Conservation (phyloP, 1,140 invertebrate genomes). For the Hyles vespertilio region DNA sequence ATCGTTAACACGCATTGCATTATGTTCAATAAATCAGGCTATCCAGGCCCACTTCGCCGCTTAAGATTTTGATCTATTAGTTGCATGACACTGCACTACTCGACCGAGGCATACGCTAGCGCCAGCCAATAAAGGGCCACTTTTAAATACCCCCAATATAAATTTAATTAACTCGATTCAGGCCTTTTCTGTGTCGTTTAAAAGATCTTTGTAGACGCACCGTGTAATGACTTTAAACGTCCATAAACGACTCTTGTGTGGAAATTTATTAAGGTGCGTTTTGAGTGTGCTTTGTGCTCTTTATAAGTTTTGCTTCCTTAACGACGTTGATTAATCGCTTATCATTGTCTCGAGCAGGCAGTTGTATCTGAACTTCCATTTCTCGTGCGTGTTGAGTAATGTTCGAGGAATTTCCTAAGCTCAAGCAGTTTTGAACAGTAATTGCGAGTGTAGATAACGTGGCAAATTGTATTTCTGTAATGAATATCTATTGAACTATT, state of each 20-base stretch:
- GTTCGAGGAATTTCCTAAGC: too few relatives aligned
- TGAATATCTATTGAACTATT: too few relatives aligned
- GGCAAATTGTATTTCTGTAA: too few relatives aligned
- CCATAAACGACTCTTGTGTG: slow-evolving; percentile 63
- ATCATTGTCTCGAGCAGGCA: slow-evolving; percentile 23
- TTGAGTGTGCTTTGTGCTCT: slow-evolving; percentile 49
- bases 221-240: slow-evolving; percentile 68
- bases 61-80: slow-evolving; percentile 73
- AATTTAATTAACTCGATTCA: slow-evolving; percentile 70
- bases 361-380: too few relatives aligned
- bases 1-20: slow-evolving; percentile 64
- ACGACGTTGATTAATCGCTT: slow-evolving; percentile 47
- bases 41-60: slow-evolving; percentile 51
- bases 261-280: slow-evolving; percentile 65
- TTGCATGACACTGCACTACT: slow-evolving; percentile 54
- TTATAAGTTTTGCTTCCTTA: slow-evolving; percentile 42
- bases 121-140: slow-evolving; percentile 61
- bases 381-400: neutral
- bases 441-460: too few relatives aligned
- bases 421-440: too few relatives aligned
- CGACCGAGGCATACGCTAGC: slow-evolving; percentile 56
- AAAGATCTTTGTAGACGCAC: slow-evolving; percentile 56
- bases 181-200: slow-evolving; percentile 55
- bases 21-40: slow-evolving; percentile 55
- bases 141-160: slow-evolving; percentile 57